Conservation (phyloP, 2,797 vertebrate species). For the Jordanella pulchra region DNA sequence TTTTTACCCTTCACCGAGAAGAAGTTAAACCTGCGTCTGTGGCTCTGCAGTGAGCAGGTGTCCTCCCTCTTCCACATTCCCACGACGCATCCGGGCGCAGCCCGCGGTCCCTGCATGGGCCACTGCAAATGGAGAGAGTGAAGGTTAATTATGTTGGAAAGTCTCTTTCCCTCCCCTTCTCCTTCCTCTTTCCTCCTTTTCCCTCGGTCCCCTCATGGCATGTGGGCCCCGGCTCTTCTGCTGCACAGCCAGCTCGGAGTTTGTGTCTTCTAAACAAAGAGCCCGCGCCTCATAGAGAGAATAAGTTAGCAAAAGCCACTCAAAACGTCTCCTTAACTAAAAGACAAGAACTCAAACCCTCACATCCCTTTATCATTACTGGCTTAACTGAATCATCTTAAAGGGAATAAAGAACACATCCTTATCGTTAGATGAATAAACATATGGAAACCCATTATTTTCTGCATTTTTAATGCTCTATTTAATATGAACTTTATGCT, state of each 20-base stretch:
- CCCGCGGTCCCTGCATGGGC: constrained; percentile 81
- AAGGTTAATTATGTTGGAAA: constrained; percentile 98
- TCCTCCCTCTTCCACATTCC: constrained; percentile 80
- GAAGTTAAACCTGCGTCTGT: constrained; percentile 57
- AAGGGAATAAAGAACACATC: constrained; percentile 29
- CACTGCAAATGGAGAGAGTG: constrained; percentile 87
- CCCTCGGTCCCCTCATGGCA: constrained; percentile 67
- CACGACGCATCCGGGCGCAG: constrained; percentile 84
- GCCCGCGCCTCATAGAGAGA: constrained; percentile 61
- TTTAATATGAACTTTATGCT: constrained; percentile 23
- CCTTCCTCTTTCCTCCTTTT: constrained; percentile 66
- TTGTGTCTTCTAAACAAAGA: constrained; percentile 76
- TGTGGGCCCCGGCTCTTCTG: constrained; percentile 71
- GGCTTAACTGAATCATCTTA: constrained; percentile 39
- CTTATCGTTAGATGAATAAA: constrained; percentile 35
- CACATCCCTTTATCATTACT: constrained; percentile 16
- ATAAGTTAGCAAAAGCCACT: constrained; percentile 54
- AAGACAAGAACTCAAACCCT: constrained; percentile 29
- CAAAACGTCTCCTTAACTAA: constrained; percentile 49
- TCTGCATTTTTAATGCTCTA: constrained; percentile 28
- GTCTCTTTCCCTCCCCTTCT: constrained; percentile 84
- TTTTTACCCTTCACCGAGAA: constrained; percentile 55
- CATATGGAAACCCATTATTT: constrained; percentile 12
- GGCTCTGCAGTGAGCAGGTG: constrained; percentile 55
- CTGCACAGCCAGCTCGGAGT: constrained; percentile 83